Evolutionary conservation across 2,888 invertebrate genomes (phyloP), one percentile per base, ranked within the genome.

Genomic region (Toxonevra muliebris): DNA sequence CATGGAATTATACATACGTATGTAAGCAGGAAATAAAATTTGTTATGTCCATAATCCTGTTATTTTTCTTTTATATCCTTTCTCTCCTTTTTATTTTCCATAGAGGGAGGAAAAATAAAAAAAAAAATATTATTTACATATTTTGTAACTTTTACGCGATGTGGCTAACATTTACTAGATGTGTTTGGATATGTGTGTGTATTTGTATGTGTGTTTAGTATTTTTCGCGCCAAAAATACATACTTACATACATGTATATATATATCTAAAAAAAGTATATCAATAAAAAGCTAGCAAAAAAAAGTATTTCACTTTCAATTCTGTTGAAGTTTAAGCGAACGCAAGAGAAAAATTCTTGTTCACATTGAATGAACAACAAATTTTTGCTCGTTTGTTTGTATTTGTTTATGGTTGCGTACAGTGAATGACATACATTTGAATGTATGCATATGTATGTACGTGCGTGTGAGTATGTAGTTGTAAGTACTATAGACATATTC

Each of bases 381-480:
- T 48, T 48, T 30, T 7, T 30, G 30, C 30, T 30, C 30, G 2
- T 48, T 13, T 3, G 48, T 48, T 48, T 48, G 48, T 10, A 48
- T 48, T 48, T 48, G 9, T 48, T 13, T 5, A 9, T n/a, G 41
- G 42, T 13, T 13, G 42, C 42, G 13, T 13, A n/a, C n/a, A n/a
- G n/a, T 42, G 9, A 41, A 17, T 59, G 41, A 13, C 13, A 12
- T 3, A 13, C 9, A n/a, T 40, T 40, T 20, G 30, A 41, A 13
- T 17, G 42, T 42, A 7, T 1, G 41, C 42, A 5, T 41, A 15
- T 43, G 43, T 42, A 15, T 59, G 43, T 59, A 15, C 42, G 15
- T 59, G 59, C 42, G 59, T 59, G 59, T 59, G 59, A 41, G 59
- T 15, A n/a, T 40, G 11, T 15, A 8, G 11, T 13, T 48, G 48